Percentiles rank a stretch among this genome's conserved stretches.
Evolutionary conservation across 2,113 vertebrate species (phyloP).

Genomic region (Rynchops niger): DNA sequence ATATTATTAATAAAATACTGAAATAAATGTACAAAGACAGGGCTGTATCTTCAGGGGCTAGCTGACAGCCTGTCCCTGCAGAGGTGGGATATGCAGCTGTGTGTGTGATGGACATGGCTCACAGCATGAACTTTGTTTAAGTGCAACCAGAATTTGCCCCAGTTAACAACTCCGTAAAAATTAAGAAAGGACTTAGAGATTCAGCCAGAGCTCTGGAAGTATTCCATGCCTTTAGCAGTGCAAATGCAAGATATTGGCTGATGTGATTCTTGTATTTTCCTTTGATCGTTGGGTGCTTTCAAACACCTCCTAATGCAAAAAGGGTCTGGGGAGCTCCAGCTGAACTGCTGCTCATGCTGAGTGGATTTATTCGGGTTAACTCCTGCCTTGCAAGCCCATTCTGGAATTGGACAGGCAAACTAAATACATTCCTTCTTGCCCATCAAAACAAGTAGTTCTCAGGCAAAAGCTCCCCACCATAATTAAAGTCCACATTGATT

Average conservation of each 20-base stretch:
- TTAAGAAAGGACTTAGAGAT: background rate
- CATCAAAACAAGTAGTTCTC: background rate
- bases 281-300: background rate
- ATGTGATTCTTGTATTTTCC: background rate
- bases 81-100: background rate
- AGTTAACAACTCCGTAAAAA: background rate
- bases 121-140: background rate
- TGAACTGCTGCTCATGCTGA: background rate
- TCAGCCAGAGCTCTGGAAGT: background rate
- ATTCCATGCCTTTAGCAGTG: background rate
- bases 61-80: background rate
- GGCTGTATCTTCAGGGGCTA: background rate
- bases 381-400: background rate
- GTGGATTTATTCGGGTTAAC: background rate
- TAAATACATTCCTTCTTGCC: background rate
- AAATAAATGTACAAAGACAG: background rate
- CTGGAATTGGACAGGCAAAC: background rate
- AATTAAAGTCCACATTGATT: background rate
- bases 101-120: background rate
- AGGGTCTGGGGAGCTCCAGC: background rate
- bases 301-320: background rate
- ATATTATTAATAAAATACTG: background rate
- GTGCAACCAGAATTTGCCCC: background rate
- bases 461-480: background rate
- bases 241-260: background rate